Base-by-base conservation (phyloP, 2,113 vertebrate species). In the Campylomormyrus numenius region DNA sequence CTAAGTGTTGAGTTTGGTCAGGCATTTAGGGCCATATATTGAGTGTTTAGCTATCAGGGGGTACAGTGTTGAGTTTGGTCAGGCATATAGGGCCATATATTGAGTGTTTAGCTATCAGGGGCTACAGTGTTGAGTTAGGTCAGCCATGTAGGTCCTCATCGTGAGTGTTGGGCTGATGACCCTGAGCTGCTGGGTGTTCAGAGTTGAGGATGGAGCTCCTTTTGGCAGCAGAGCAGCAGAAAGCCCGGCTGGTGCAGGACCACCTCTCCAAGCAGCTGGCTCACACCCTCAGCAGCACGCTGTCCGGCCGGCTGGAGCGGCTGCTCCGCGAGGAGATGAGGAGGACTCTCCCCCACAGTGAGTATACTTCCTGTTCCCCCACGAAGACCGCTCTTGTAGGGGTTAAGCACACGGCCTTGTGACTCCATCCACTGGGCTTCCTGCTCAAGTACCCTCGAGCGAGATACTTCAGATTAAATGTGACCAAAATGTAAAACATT, bases 271-370 rank as follows among this genome's bases (percentile, higher is more conserved):
- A 98, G 92, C 97, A 99, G 93, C 96, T 99, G 7, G 96, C 97
- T 45, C 97, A 98, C 89, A 93, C 96, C 15, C 94, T 99, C 90
- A 96, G 96, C 93, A 95, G 96, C 0, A 95, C 96, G 0, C 92
- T 99, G 1, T 97, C 96, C 80, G 97, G 91, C 94, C 95, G 97
- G 0, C 94, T 99, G 93, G 98, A 99, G 93, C 98, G 98, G 90
- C 97, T 97, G 35, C 53, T 99, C 6, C 96, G 98, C 0, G 98
- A 99, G 0, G 98, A 99, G 92, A 97, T 99, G 94, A 99, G 99
- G 95, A 99, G 98, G 94, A 96, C 96, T 0, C 93, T 99, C n/a
- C 97, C 98, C 15, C 97, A 96, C n/a, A 97, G 98, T 99, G 95
- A 97, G 97, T 94, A 39, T 2, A 19, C 11, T 45, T 70, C 74